Evolutionary conservation across 2,888 invertebrate species (phyloP).

Genomic region (Megaustenia siamemsis): DNA sequence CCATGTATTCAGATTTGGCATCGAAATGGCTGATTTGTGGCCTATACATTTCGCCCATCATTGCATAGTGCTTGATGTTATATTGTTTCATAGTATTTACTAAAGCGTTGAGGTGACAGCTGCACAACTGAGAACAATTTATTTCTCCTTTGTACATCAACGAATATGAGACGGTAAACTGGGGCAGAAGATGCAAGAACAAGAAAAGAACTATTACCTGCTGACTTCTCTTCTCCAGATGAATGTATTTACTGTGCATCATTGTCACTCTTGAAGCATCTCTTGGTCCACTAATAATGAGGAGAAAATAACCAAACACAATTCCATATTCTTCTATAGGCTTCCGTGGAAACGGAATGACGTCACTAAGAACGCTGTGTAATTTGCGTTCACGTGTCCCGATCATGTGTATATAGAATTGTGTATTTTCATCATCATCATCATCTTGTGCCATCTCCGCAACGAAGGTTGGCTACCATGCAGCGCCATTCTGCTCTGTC

Average conservation of each 20-base stretch:
- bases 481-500: too few relatives aligned
- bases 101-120: conserved; percentile 20
- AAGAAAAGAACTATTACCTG: neutral
- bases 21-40: conserved; percentile 20
- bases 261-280: neutral
- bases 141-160: conserved; percentile 9
- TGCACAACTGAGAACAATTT: conserved; percentile 46
- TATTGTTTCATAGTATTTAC: conserved; percentile 26
- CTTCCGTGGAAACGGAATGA: neutral
- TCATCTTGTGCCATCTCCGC: too few relatives aligned
- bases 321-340: neutral
- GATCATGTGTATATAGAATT: too few relatives aligned
- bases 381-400: neutral
- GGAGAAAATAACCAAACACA: neutral
- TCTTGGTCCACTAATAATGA: neutral
- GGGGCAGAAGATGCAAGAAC: neutral
- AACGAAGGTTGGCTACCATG: too few relatives aligned
- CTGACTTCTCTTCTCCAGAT: neutral
- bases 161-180: neutral
- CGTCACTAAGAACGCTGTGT: neutral
- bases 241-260: conserved; percentile 15
- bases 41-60: conserved; percentile 39
- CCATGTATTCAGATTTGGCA: conserved; percentile 22
- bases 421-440: too few relatives aligned
- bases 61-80: conserved; percentile 1